These are phyloP conservation scores for Paramormyrops hopkinsi DNA, from an alignment of 2,797 vertebrate genomes.

Conservation along the genomic window DNA sequence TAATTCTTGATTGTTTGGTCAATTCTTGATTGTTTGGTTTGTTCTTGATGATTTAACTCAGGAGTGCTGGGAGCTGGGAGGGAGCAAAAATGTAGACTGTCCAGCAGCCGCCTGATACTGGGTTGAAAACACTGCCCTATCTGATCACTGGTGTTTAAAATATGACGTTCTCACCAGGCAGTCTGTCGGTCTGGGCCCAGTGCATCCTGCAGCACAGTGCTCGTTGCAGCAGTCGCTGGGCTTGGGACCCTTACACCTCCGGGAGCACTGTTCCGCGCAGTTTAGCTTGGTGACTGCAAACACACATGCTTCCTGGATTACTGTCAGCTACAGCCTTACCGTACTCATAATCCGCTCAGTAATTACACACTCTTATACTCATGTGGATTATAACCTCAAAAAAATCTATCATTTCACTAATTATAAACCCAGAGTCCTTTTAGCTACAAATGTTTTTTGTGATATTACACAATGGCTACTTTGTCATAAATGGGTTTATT, in stretches of 20 bases:
- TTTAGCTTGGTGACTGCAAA: conserved; percentile 81
- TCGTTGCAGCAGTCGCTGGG: conserved; percentile 93
- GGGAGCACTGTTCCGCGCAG: conserved; percentile 91
- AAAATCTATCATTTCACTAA: background rate
- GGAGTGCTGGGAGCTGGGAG: background rate
- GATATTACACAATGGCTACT: background rate
- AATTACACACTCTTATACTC: background rate
- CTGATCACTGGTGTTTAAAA: background rate
- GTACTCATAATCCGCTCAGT: background rate
- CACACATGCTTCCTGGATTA: background rate
- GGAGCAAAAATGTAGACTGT: background rate
- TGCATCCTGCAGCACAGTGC: conserved; percentile 90
- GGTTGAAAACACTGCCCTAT: background rate
- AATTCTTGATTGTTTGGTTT: background rate
- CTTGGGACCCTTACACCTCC: conserved; percentile 79
- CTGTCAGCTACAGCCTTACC: background rate
- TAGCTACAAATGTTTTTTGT: background rate
- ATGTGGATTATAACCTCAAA: background rate
- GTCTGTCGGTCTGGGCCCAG: conserved; percentile 81
- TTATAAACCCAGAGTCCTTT: background rate
- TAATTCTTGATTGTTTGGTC: background rate
- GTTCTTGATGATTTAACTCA: background rate
- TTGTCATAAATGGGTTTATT: background rate
- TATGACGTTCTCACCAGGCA: conserved; percentile 75
- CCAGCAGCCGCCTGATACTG: background rate